Conservation (phyloP, 2,113 vertebrate species). For the Sceloporus tristichus region DNA sequence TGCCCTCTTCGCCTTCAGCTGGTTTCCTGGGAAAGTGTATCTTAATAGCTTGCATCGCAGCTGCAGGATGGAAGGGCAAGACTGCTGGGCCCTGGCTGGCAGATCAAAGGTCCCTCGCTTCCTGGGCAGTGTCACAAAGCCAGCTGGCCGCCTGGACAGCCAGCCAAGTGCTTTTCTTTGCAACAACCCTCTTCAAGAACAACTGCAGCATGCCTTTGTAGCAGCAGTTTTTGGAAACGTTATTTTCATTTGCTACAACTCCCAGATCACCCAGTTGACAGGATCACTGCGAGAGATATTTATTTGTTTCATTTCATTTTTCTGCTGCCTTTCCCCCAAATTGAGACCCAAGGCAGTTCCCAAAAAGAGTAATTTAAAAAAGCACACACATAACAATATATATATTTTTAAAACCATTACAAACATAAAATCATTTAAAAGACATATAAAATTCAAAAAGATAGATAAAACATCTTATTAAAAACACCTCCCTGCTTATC, state of each 20-base stretch:
- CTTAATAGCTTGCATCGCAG: conserved; percentile 1
- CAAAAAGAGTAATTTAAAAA: no score
- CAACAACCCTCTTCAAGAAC: background rate
- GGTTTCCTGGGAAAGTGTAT: conserved; percentile 32
- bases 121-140: background rate
- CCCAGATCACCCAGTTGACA: background rate
- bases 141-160: background rate
- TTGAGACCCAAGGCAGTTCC: no score
- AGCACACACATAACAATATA: no score
- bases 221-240: background rate
- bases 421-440: no score
- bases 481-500: no score
- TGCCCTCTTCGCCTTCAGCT: conserved; percentile 7
- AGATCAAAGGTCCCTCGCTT: background rate
- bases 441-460: no score
- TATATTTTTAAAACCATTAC: no score
- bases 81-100: background rate
- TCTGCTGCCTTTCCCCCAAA: no score
- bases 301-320: no score
- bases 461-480: no score
- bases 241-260: background rate
- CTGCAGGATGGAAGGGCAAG: conserved; percentile 25
- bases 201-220: background rate
- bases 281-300: no score
- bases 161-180: background rate